Percentiles rank a stretch among this genome's conserved stretches.
phyloP scores from a whole-genome alignment of 2,113 vertebrate genomes.

The Galeopterus variegatus region DNA sequence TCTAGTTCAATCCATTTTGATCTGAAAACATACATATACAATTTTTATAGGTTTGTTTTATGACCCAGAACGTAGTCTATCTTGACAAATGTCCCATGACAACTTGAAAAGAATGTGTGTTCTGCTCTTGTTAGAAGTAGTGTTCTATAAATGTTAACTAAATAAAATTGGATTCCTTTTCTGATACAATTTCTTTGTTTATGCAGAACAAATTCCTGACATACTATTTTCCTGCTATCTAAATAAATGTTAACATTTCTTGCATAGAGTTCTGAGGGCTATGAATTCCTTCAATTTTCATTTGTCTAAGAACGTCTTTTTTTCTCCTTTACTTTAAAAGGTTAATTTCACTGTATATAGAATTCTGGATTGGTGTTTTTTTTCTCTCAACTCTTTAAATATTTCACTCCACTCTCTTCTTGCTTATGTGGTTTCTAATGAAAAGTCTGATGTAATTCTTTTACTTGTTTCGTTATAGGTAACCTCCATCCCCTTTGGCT shows the following conservation, averaged over 20 bases:
- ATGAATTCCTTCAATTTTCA: neutral
- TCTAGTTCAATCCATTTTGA: neutral
- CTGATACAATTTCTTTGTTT: neutral
- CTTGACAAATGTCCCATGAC: neutral
- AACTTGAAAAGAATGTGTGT: neutral
- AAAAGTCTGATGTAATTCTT: neutral
- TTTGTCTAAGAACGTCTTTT: neutral
- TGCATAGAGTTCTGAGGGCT: neutral
- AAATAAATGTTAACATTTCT: neutral
- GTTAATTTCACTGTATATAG: neutral
- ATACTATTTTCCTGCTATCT: neutral
- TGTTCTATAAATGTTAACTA: no score
- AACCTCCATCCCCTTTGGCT: neutral
- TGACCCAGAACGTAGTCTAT: neutral
- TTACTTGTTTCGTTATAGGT: neutral
- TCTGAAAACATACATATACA: neutral
- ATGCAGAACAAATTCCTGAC: neutral
- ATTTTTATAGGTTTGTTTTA: neutral
- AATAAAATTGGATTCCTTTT: neutral
- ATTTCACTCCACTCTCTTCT: neutral
- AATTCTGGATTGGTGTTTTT: neutral
- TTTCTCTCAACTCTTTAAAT: neutral
- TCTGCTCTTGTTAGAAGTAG: neutral
- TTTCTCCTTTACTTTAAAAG: neutral
- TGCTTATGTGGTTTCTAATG: neutral